phyloP scores from a whole-genome alignment of 37 sponge, comb jelly and placozoan species.

The Diacarnus erythraeanus region DNA sequence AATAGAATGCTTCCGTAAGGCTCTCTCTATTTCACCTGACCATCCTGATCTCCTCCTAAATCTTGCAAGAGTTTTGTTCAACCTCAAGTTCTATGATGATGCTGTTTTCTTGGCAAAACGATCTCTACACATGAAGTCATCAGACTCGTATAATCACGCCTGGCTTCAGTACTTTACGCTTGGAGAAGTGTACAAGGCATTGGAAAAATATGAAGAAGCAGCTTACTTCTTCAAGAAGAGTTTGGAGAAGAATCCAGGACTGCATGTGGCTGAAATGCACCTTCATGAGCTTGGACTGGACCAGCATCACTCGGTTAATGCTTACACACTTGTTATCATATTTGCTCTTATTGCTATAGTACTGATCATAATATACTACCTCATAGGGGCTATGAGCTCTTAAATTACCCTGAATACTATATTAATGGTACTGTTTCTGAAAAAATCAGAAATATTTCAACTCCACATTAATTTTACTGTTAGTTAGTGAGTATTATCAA shows the following conservation, averaged over 20 bases:
- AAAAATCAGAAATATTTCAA: too few relatives aligned
- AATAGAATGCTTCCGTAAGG: constrained; percentile 87
- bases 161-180: constrained; percentile 91
- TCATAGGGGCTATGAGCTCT: constrained; percentile 33
- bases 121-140: constrained; percentile 69
- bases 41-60: constrained; percentile 82
- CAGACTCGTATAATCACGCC: constrained; percentile 42
- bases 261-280: constrained; percentile 71
- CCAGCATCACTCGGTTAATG: constrained; percentile 45
- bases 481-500: too few relatives aligned
- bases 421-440: too few relatives aligned
- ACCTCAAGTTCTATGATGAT: constrained; percentile 70
- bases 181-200: constrained; percentile 77
- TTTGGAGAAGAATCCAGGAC: constrained; percentile 71
- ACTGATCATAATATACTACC: constrained; percentile 48
- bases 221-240: constrained; percentile 65
- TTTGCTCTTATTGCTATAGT: constrained; percentile 43
- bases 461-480: too few relatives aligned
- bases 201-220: constrained; percentile 72
- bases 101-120: constrained; percentile 66
- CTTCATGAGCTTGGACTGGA: constrained; percentile 61
- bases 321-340: constrained; percentile 74
- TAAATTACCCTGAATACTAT: neutral
- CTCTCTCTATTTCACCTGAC: constrained; percentile 60
- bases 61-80: constrained; percentile 80